A percentile compares a stretch with the other conserved stretches of the same genome.
These are phyloP conservation scores for Euclidia mi DNA, from an alignment of 2,888 invertebrate species.

Conservation along the genomic window DNA sequence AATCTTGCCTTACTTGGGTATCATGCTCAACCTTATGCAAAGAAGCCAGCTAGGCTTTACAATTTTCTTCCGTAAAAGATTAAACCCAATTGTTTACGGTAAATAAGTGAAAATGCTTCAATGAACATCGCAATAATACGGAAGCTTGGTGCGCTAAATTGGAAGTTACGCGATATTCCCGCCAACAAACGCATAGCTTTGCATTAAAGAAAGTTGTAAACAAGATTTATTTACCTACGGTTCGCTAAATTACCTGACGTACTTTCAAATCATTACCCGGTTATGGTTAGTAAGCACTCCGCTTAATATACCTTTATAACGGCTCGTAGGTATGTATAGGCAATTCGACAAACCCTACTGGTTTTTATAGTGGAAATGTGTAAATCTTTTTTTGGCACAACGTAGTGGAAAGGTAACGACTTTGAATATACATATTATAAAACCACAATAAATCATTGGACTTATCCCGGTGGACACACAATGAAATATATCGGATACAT, in stretches of 20 bases:
- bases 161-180: conserved; percentile 54
- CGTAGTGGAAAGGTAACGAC: too few species aligned
- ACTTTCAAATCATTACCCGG: conserved; percentile 39
- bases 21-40: too few species aligned
- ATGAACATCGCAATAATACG: conserved; percentile 47
- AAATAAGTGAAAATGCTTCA: conserved; percentile 30
- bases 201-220: conserved; percentile 47
- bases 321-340: too few species aligned
- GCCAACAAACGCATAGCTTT: conserved; percentile 39
- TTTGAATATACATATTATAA: too few species aligned
- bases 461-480: too few species aligned
- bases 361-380: too few species aligned
- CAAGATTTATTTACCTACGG: conserved; percentile 45
- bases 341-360: too few species aligned
- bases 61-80: background rate
- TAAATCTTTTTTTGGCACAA: too few species aligned
- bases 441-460: too few species aligned
- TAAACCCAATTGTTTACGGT: background rate
- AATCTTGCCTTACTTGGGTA: too few species aligned
- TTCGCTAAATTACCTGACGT: conserved; percentile 36
- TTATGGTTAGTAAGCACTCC: conserved; percentile 10
- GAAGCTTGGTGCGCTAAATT: conserved; percentile 52
- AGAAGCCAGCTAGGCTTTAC: too few species aligned
- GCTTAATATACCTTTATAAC: conserved; percentile 1
- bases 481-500: too few species aligned